phyloP scores from a whole-genome alignment of 2,113 vertebrate species.

The Crotalus tigris region DNA sequence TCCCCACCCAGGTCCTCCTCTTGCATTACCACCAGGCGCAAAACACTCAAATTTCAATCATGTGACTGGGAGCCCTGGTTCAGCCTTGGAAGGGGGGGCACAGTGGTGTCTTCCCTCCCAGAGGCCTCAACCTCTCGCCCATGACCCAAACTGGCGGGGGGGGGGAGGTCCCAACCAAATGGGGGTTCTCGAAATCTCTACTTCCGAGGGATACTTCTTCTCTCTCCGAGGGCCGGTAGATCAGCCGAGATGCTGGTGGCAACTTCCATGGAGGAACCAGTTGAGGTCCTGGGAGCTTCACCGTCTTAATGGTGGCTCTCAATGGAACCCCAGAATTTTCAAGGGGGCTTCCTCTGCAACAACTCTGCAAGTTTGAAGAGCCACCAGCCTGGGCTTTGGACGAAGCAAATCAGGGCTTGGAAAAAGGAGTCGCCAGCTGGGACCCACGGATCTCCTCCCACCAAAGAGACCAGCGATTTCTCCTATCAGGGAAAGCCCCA shows the following conservation, averaged over 20 bases:
- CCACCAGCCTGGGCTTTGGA: neutral
- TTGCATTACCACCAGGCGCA: neutral
- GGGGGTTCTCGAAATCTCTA: neutral
- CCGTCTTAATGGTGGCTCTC: neutral
- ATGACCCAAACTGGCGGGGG: neutral
- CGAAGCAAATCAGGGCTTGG: neutral
- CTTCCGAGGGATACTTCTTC: rapidly evolving
- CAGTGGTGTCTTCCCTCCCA: neutral
- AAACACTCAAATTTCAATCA: neutral
- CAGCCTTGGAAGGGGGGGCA: neutral
- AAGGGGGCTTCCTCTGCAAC: neutral
- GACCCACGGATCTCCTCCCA: neutral
- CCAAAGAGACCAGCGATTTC: neutral
- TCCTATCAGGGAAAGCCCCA: neutral
- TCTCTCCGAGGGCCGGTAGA: neutral
- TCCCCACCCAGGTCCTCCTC: neutral
- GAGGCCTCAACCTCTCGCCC: neutral
- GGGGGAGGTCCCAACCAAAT: neutral
- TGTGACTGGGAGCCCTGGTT: neutral
- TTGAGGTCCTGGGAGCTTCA: neutral
- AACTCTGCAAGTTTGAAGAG: neutral
- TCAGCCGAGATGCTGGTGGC: neutral
- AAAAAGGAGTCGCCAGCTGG: neutral
- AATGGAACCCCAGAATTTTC: neutral
- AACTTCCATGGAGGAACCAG: no score